Conservation (phyloP, 1,140 invertebrate genomes). For the Zaprionus nigranus region DNA sequence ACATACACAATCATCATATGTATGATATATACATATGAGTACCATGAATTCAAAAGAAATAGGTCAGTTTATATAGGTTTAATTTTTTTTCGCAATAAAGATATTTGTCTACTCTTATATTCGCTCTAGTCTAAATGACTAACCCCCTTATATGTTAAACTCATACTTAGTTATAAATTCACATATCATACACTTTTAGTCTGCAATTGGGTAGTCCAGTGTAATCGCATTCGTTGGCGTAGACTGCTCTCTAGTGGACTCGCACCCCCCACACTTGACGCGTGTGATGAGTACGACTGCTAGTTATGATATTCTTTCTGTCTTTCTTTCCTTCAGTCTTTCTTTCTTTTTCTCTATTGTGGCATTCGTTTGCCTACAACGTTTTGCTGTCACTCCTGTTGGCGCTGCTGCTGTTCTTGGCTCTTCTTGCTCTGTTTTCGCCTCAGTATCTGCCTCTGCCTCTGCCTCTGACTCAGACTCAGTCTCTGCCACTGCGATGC, state of each 20-base stretch:
- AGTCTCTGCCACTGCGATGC: slow-evolving; percentile 26
- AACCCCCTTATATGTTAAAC: not conserved
- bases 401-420: too few relatives aligned
- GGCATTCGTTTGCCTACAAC: slow-evolving; percentile 46
- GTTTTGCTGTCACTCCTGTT: slow-evolving; percentile 47
- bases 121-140: too few relatives aligned
- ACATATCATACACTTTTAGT: not conserved
- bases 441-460: not conserved
- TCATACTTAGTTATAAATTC: not conserved
- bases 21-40: too few relatives aligned
- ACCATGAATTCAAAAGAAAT: too few relatives aligned
- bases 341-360: slow-evolving; percentile 10
- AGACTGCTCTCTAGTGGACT: not conserved
- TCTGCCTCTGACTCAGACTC: not conserved
- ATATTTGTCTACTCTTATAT: too few relatives aligned
- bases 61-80: too few relatives aligned
- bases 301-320: slow-evolving; percentile 7
- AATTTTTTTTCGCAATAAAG: too few relatives aligned
- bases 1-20: too few relatives aligned
- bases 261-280: not conserved
- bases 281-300: slow-evolving; percentile 22
- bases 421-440: not conserved
- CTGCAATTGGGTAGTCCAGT: not conserved
- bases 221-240: not conserved
- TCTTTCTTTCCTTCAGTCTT: slow-evolving; percentile 12